A percentile compares a stretch with the other conserved stretches of the same genome.
phyloP scores from a whole-genome alignment of 30 jellyfish, hydroid and myxozoan genomes.

The Hydractinia symbiolongicarpus region DNA sequence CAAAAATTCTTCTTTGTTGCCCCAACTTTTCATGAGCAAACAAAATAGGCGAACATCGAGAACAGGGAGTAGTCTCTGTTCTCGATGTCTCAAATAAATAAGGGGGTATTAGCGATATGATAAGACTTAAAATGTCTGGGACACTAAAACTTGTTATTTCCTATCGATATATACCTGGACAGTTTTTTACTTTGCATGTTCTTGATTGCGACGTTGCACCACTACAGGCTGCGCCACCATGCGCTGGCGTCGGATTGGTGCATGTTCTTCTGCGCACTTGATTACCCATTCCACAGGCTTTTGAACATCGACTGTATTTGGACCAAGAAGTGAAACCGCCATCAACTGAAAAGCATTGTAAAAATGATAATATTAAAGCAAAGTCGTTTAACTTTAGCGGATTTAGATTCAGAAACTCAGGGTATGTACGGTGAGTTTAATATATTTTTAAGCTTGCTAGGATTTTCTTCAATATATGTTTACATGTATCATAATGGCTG shows the following conservation, averaged over 20 bases:
- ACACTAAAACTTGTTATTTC: neutral
- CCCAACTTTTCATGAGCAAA: no score
- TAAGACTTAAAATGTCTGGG: neutral
- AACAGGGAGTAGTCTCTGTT: no score
- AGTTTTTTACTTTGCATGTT: conserved; percentile 31
- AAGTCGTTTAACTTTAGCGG: no score
- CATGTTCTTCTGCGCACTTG: conserved; percentile 50
- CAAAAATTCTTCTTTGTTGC: no score
- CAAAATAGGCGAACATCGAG: no score
- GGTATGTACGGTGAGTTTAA: no score
- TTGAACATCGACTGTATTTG: neutral
- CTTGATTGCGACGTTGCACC: conserved; percentile 23
- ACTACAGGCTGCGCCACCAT: conserved; percentile 58
- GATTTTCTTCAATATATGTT: no score
- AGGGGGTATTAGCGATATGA: neutral
- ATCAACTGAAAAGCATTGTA: neutral
- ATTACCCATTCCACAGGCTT: conserved; percentile 54
- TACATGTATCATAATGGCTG: no score
- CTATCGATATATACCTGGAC: conserved; percentile 54
- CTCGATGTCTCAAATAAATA: no score
- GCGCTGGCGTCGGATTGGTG: conserved; percentile 60
- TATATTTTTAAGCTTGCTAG: no score
- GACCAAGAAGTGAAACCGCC: conserved; percentile 19
- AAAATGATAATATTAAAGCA: no score
- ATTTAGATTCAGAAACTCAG: no score